Base-by-base conservation (phyloP, 23 tunicate species). In the Clavelina lepadiformis region DNA sequence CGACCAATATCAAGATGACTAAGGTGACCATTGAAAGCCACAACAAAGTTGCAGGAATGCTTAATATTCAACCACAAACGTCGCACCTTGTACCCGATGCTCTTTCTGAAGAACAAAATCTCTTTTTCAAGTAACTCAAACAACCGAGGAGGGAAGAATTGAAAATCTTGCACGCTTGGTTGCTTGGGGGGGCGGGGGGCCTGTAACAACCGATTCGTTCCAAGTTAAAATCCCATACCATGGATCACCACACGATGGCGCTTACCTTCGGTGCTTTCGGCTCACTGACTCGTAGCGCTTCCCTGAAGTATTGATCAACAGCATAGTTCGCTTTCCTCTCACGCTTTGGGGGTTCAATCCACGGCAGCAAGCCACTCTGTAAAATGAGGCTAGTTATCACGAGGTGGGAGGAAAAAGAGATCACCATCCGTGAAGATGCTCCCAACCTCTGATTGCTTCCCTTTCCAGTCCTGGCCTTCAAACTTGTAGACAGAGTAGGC, bases 291-390 rank as follows among this genome's bases (percentile, higher is more conserved):
- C 98, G 61, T 22, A 93, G 86, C 18, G 98, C 98, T 56, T 93
- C 98, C 28, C 92, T 67, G 88, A 84, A 93, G 49, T 93, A 93
- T 55, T 93, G 98, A 53, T 93, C 98, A 51, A 93, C 98, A 18
- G 93, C 93, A 38, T 93, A 93, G 63, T 93, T 93, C 8, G 98
- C 98, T 46, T 93, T 93, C 29, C 98, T 49, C 45, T 93, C 98
- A 3, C 98, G 73, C 45, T 93, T 93, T 1, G 98, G 98, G 1
- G 98, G 98, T 68, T 93, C 98, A 33, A 93, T 93, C 98, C 98
- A 93, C 18, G 88, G 87, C 38, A 79, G 79, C 60, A 93, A 44
- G 2, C 97, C 97, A 33, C 75, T 58, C 84, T 78, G 64, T 21
- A 18, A 2, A 28, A 19, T 2, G 41, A 26, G 3, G 27, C 21